Conservation (phyloP, 2,797 vertebrate genomes). For the Otolemur crassicaudatus region DNA sequence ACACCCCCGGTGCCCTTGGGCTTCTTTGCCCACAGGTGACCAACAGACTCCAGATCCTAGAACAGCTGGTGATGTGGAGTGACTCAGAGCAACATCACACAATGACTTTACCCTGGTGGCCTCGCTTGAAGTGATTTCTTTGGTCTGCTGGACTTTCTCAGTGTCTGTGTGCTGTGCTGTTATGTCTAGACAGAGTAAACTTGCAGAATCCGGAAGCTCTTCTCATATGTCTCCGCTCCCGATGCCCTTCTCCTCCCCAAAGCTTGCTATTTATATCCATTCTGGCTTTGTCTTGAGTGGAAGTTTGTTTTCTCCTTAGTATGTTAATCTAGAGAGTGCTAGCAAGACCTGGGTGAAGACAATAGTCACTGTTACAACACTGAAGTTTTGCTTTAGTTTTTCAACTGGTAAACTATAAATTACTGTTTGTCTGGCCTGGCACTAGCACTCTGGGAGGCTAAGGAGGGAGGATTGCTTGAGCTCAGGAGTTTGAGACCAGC, state of each 20-base stretch:
- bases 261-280: too few species aligned
- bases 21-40: background rate
- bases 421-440: background rate
- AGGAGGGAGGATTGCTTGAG: too few species aligned
- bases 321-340: background rate
- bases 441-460: too few species aligned
- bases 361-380: background rate
- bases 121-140: background rate
- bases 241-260: fast-evolving
- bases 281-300: background rate
- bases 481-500: too few species aligned
- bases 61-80: fast-evolving
- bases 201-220: background rate
- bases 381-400: background rate
- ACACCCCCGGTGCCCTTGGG: background rate
- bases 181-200: background rate
- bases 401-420: too few species aligned
- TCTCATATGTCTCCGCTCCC: fast-evolving
- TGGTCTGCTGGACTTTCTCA: background rate
- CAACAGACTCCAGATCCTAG: background rate
- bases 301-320: background rate
- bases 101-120: fast-evolving
- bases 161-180: background rate
- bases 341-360: background rate
- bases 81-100: background rate